Evolutionary conservation across 1,140 invertebrate species (phyloP).

Genomic region (Cyclargus thomasi): DNA sequence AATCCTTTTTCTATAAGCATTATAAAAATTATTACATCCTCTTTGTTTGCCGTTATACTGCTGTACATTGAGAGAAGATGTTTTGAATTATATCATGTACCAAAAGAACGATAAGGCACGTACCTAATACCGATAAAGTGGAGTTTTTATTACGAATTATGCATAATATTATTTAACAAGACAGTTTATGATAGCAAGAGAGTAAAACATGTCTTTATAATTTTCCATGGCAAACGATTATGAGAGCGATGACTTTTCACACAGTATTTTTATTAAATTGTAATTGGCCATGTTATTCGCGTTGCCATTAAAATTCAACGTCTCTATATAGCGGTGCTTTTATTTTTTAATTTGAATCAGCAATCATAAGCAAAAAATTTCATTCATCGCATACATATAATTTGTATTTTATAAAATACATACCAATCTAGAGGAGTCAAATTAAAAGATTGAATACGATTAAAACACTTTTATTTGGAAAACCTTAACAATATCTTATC

Average conservation of each 20-base stretch:
- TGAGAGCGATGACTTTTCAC: neutral
- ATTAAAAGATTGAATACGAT: constrained; percentile 7
- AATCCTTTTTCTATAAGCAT: neutral
- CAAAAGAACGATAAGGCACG: neutral
- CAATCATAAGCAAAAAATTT: neutral
- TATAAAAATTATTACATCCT: neutral
- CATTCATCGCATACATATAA: too few relatives aligned
- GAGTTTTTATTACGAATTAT: neutral
- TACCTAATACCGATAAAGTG: neutral
- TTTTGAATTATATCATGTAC: neutral
- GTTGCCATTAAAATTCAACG: neutral
- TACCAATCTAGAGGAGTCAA: constrained; percentile 4
- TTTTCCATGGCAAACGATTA: too few relatives aligned
- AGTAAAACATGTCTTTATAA: neutral
- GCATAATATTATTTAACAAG: neutral
- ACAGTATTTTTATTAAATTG: neutral
- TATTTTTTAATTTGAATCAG: too few relatives aligned
- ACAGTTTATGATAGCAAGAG: too few relatives aligned
- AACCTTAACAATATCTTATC: constrained; percentile 8
- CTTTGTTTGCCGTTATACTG: neutral
- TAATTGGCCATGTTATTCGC: neutral
- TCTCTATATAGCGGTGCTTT: too few relatives aligned
- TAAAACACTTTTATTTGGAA: constrained; percentile 15
- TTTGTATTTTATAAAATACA: constrained; percentile 6
- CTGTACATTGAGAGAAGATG: neutral